Base-by-base conservation (phyloP, 1,140 invertebrate genomes). In the Tetranychus cinnabarinus region DNA sequence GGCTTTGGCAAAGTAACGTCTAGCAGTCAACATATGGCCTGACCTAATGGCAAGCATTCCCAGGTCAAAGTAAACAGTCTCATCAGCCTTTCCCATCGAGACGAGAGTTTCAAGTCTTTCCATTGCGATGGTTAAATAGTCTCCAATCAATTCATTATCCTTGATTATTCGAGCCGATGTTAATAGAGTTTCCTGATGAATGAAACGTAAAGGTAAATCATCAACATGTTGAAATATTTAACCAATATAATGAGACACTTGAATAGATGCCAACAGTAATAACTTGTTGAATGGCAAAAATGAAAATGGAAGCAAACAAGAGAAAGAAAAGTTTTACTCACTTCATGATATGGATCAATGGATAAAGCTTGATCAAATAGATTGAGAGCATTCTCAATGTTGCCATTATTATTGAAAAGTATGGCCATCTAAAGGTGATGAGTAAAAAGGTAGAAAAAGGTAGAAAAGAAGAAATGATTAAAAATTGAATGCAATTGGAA, bases 341-440 rank as follows among this genome's bases (percentile, higher is more conserved):
- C 50, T 33, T 52, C 13, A 52, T 52, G 50, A 52, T 71, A 68
- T 46, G 74, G 74, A 59, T 75, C 68, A 54, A 70, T 52, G n/a
- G 61, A 61, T 2, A 76, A 60, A 4, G 73, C 73, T 52, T 66
- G 63, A 50, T 75, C 72, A 69, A 76, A 75, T 46, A 68, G 64
- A 4, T 66, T 52, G 15, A 68, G 64, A 12, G 74, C 74, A 52
- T 70, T 66, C 8, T 64, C 42, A 23, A 63, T 65, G 8, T 69
- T 62, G 1, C 70, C 69, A 58, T 69, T 64, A 48, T 75, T 73
- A 61, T 74, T 66, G 12, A 68, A 63, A 2, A 76, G 71, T 57
- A 76, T 71, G 39, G 72, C 74, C 36, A 75, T 61, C 72, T 74
- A 63, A 23, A 64, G 13, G 5, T 23, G 23, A 23, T 23, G 23